These are phyloP conservation scores for Luffia ferchaultella DNA, from an alignment of 2,888 invertebrate genomes.

Conservation along the genomic window DNA sequence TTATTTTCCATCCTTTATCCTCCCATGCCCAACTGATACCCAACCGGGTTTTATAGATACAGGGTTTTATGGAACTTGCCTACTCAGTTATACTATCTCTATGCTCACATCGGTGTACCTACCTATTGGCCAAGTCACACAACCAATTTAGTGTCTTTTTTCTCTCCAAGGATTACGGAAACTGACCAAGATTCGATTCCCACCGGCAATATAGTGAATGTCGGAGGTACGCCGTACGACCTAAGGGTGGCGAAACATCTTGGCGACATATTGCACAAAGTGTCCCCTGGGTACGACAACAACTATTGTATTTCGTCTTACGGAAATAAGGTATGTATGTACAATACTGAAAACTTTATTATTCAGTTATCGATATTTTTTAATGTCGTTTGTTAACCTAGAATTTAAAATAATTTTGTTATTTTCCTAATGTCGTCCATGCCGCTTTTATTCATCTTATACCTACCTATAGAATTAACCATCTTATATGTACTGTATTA, in stretches of 20 bases:
- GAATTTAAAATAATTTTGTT: background rate
- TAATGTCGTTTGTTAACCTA: too few species aligned
- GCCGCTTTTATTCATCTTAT: too few species aligned
- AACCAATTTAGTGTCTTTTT: too few species aligned
- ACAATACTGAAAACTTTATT: background rate
- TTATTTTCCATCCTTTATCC: too few species aligned
- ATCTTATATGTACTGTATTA: too few species aligned
- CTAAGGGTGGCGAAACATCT: conserved; percentile 71
- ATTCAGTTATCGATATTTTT: background rate
- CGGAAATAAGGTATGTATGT: conserved; percentile 27
- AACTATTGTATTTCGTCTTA: conserved; percentile 76
- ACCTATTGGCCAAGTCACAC: too few species aligned
- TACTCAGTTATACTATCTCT: too few species aligned
- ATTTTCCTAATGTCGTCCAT: background rate
- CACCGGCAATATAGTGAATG: conserved; percentile 44
- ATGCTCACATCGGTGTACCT: too few species aligned
- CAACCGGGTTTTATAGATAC: too few species aligned
- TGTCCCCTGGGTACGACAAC: conserved; percentile 78
- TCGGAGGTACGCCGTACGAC: conserved; percentile 77
- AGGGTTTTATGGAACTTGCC: too few species aligned
- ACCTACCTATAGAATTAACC: too few species aligned
- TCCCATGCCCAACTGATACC: too few species aligned
- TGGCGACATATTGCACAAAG: conserved; percentile 70
- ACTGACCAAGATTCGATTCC: conserved; percentile 41
- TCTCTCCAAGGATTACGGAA: conserved; percentile 38